Evolutionary conservation across 2,888 invertebrate species (phyloP), one percentile per base, ranked within the genome.

Genomic region (Acleris holmiana): DNA sequence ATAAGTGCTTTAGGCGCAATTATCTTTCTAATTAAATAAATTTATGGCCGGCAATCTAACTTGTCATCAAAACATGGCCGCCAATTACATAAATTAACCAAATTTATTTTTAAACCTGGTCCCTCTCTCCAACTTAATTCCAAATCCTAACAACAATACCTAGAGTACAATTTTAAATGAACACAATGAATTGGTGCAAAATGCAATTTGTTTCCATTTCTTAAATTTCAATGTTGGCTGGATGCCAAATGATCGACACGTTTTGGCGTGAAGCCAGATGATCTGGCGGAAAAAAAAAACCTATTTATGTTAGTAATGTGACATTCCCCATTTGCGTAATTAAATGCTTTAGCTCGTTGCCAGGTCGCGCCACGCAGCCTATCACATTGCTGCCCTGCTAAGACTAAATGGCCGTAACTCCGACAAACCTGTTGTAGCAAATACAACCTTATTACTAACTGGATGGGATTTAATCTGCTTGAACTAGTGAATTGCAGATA

Each of bases 211-310:
- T 85, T 83, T 79, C 83, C 82, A 84, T 84, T 84, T 83, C 85
- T 85, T 82, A 77, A 85, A 79, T 82, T 82, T 79, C 73, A 75
- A 73, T 69, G 15, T 76, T 89, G 89, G 89, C 83, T 65, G 18
- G 8, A 44, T 68, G 83, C 88, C 89, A 88, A 86, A 87, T 87
- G 84, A 88, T 89, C 83, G 88, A 86, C 84, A 82, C 79, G 78
- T 76, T 78, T 80, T 88, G 89, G 89, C 83, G 41, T 4, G 21
- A 50, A 49, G 85, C 88, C 88, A 89, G 77, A 77, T 80, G 85
- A 83, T 86, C 83, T 84, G 85, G 35, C 35, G 35, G n/a, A n/a
- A 53, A 63, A 47, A 46, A 67, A 67, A 69, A 68, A 66, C 41
- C 29, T 54, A 57, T 63, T 60, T 63, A 61, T 58, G 62, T 55